Conservation (phyloP, 2,113 vertebrate species). For the Vireo altiloquus region DNA sequence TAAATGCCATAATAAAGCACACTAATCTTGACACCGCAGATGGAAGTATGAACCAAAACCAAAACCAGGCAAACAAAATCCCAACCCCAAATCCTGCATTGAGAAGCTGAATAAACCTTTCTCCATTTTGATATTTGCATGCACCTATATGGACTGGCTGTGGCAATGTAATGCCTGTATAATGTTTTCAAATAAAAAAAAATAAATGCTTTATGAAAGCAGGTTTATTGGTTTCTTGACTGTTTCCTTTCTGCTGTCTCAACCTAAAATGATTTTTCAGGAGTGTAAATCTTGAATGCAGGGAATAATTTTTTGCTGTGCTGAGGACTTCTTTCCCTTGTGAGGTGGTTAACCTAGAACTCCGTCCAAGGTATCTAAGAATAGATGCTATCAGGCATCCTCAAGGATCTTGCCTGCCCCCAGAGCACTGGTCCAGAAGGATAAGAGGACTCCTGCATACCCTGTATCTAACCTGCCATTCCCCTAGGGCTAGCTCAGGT, state of each 20-base stretch:
- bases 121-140: conserved; percentile 86
- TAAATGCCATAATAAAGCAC: conserved; percentile 78
- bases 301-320: neutral
- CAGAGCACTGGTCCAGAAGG: neutral
- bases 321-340: neutral
- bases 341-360: neutral
- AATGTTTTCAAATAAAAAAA: conserved; percentile 85
- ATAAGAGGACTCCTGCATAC: neutral
- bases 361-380: neutral
- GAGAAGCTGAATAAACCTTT: conserved; percentile 64
- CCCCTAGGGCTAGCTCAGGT: neutral
- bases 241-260: conserved; percentile 46
- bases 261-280: neutral
- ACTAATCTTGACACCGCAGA: conserved; percentile 71
- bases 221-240: conserved; percentile 7
- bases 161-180: conserved; percentile 86
- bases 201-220: conserved; percentile 83
- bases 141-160: conserved; percentile 83
- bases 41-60: conserved; percentile 73
- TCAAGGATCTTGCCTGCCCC: neutral
- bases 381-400: neutral
- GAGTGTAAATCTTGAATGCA: neutral
- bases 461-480: neutral
- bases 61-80: conserved; percentile 56
- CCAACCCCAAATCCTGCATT: conserved; percentile 58